Base-by-base conservation (phyloP, 2,113 vertebrate genomes). In the Mus pahari region DNA sequence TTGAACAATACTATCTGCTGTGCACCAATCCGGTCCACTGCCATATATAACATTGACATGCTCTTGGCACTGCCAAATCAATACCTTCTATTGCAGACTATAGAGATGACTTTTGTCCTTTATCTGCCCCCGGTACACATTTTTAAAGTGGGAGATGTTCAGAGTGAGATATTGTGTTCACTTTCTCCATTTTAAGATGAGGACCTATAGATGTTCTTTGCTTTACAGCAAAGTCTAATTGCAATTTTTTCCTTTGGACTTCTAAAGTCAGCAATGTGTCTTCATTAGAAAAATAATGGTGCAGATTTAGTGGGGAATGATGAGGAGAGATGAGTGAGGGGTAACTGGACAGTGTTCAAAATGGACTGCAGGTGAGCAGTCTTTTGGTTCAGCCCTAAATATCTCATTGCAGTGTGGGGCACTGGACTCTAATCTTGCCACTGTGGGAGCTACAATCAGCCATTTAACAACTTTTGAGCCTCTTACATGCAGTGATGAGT, bases 31-130 rank as follows among this genome's bases (percentile, higher is more conserved):
- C 4, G 0, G 70, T 95, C 89, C 24, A 9, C 68, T 31, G 87
- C 91, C 75, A 58, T 98, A 97, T 97, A 97, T 98, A 98, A 98
- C 95, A 97, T 82, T 96, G 96, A 97, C 96, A 82, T 64, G 87
- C 89, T 96, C 89, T 93, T 91, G 92, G 95, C 97, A 92, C 94
- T 90, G 96, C 91, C 78, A 86, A 93, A 98, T 97, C 97, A 96
- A 98, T 98, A 97, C 87, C 60, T 91, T 96, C 97, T 89, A 96
- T 86, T 97, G 92, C 96, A 96, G 92, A 62, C 94, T 93, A 87
- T 91, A 62, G 95, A 94, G 94, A 96, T 91, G 96, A 96, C 96
- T 98, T 95, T 97, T 97, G 97, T 97, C 96, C 97, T 97, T 94
- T 97, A 66, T 95, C 92, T 98, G 97, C 97, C 97, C 97, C 96